Conservation (phyloP, 2,113 vertebrate genomes). For the Stegastes partitus region DNA sequence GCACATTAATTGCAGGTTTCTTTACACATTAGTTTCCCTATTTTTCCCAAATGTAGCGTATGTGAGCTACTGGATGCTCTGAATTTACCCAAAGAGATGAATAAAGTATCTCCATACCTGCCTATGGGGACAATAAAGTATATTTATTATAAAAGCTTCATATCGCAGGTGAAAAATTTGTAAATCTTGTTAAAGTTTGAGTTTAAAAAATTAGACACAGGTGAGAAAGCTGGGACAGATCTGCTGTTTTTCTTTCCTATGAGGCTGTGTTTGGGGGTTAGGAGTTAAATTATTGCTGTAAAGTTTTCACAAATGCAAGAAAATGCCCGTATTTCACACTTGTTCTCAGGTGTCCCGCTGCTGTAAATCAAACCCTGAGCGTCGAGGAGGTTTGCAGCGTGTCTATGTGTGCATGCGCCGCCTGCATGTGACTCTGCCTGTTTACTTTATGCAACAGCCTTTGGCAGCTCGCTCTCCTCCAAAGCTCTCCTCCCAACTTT, state of each 20-base stretch:
- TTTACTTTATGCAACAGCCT: conserved; percentile 72
- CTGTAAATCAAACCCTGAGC: background rate
- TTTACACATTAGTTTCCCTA: too few species aligned
- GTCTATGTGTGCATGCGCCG: conserved; percentile 3
- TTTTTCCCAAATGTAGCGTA: too few species aligned
- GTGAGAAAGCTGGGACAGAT: too few species aligned
- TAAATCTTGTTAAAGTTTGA: background rate
- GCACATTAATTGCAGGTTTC: too few species aligned
- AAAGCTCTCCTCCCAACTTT: conserved; percentile 73
- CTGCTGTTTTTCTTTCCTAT: background rate
- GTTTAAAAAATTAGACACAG: too few species aligned
- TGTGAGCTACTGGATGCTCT: too few species aligned
- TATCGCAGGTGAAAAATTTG: background rate
- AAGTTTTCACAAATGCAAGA: background rate
- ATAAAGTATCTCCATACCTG: too few species aligned
- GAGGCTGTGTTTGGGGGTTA: background rate
- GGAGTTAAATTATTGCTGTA: background rate
- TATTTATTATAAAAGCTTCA: too few species aligned
- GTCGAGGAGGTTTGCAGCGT: background rate
- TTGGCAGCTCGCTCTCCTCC: conserved; percentile 63
- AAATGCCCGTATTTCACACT: background rate
- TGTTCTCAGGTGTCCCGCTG: background rate
- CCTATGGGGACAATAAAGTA: too few species aligned
- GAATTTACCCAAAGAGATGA: too few species aligned
- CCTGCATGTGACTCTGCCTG: conserved; percentile 54